These are phyloP conservation scores for Parotocinclus haroldoi DNA, from an alignment of 2,797 vertebrate genomes.

Conservation along the genomic window DNA sequence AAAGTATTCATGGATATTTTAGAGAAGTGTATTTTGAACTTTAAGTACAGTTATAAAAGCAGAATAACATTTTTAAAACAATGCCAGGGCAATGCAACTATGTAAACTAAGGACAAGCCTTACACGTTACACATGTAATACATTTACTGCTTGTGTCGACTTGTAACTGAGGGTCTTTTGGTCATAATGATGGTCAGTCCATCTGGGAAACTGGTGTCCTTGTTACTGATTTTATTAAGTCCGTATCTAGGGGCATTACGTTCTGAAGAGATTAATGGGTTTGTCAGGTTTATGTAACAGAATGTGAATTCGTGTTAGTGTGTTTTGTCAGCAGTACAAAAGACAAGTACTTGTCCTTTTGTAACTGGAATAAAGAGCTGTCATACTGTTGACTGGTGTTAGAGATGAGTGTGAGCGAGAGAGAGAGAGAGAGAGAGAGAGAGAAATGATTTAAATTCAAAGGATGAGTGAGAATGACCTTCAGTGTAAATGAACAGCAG, in stretches of 20 bases:
- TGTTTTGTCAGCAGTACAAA: slow-evolving; percentile 27
- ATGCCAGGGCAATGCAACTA: too few species aligned
- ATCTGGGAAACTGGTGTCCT: not conserved
- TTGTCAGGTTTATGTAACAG: slow-evolving; percentile 33
- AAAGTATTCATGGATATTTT: too few species aligned
- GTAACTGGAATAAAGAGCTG: slow-evolving; percentile 19
- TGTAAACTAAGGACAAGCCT: too few species aligned
- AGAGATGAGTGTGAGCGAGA: slow-evolving; percentile 8
- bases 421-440: slow-evolving; percentile 4
- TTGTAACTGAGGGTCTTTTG: too few species aligned
- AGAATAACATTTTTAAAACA: too few species aligned
- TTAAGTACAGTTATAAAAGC: too few species aligned
- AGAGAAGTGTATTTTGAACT: too few species aligned
- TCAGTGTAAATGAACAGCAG: slow-evolving; percentile 18
- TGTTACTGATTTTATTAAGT: not conserved
- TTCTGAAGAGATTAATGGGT: slow-evolving; percentile 11
- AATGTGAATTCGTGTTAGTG: not conserved
- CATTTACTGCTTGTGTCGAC: too few species aligned
- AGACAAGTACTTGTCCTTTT: slow-evolving; percentile 18
- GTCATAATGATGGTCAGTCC: not conserved
- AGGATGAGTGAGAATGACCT: slow-evolving; percentile 17
- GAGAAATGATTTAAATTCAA: slow-evolving; percentile 15
- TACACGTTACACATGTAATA: too few species aligned
- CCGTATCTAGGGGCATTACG: slow-evolving; percentile 3
- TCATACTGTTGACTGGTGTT: slow-evolving; percentile 12